Evolutionary conservation across 2,888 invertebrate genomes (phyloP).

Genomic region (Dolichopus griseipennis): DNA sequence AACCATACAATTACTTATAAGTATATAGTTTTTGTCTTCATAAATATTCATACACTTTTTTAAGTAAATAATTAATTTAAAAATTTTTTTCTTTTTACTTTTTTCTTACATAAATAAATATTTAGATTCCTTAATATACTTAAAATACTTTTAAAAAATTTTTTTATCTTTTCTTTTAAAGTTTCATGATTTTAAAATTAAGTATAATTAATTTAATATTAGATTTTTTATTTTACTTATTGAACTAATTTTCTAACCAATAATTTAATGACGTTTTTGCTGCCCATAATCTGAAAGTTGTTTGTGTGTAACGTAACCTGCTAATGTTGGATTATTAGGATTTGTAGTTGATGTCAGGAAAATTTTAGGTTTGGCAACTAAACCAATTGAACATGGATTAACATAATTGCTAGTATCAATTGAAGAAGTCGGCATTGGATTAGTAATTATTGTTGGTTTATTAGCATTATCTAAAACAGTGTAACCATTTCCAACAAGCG

Average conservation of each 20-base stretch:
- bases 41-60: too few relatives aligned
- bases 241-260: background rate
- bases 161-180: background rate
- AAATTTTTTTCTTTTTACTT: background rate
- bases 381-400: background rate
- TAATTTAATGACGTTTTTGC: conserved; percentile 22
- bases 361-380: background rate
- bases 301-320: conserved; percentile 35
- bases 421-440: conserved; percentile 9
- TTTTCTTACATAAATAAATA: background rate
- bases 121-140: background rate
- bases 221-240: background rate
- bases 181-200: background rate
- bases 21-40: too few relatives aligned
- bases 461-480: conserved; percentile 20
- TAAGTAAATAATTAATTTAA: too few relatives aligned
- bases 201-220: background rate
- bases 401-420: background rate
- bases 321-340: conserved; percentile 24
- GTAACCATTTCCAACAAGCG: conserved; percentile 18
- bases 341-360: conserved; percentile 2
- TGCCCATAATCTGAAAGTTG: conserved; percentile 34
- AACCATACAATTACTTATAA: too few relatives aligned
- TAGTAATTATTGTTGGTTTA: conserved; percentile 13
- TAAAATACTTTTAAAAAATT: background rate